These are phyloP conservation scores for Nannobrachium achirus DNA, from an alignment of 2,113 vertebrate genomes.

Conservation along the genomic window DNA sequence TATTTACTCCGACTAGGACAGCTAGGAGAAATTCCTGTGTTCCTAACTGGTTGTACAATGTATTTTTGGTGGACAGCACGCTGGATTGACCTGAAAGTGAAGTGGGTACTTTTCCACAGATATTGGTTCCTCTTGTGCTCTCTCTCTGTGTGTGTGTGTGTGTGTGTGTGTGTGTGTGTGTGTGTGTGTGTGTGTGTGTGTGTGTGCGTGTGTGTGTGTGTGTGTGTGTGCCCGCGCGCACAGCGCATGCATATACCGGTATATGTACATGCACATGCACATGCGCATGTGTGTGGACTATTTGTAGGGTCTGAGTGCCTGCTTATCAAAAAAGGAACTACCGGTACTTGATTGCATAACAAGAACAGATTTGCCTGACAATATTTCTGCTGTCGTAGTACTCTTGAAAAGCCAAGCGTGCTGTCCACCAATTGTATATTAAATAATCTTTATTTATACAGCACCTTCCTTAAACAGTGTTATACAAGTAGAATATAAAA, in stretches of 20 bases:
- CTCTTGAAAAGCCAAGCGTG: too few relatives aligned
- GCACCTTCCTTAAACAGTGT: too few relatives aligned
- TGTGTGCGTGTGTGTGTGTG: background rate
- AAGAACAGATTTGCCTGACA: background rate
- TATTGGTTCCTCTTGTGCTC: conserved; percentile 23
- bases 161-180: conserved; percentile 3
- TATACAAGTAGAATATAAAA: too few relatives aligned
- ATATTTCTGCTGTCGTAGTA: background rate
- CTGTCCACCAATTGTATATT: too few relatives aligned
- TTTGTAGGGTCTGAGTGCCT: background rate
- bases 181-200: background rate
- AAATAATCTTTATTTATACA: too few relatives aligned
- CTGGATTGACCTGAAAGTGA: conserved; percentile 36
- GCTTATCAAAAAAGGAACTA: conserved; percentile 27
- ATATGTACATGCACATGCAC: too few relatives aligned
- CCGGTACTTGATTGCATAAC: background rate
- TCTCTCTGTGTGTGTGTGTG: conserved; percentile 2
- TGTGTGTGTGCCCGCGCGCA: too few relatives aligned
- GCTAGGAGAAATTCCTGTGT: conserved; percentile 38
- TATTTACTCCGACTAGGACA: background rate
- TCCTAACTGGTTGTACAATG: conserved; percentile 17
- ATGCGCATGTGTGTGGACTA: background rate
- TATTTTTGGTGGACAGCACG: conserved; percentile 55
- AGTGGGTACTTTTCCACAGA: conserved; percentile 35
- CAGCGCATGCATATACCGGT: too few relatives aligned